These are phyloP conservation scores for Phaonia tiefii DNA, from an alignment of 2,888 invertebrate species.

Conservation along the genomic window DNA sequence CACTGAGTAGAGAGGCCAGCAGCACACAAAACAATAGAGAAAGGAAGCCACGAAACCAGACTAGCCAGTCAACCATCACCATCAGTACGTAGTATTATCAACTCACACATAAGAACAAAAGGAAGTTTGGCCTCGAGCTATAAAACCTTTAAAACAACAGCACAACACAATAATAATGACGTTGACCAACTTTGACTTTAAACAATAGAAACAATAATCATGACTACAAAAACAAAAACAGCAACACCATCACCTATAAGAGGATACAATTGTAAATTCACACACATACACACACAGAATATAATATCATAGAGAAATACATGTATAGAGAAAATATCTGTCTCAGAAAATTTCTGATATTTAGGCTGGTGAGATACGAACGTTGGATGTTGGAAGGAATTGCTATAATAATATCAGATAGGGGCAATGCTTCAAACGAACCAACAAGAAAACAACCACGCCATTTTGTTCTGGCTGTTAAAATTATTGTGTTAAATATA, in stretches of 20 bases:
- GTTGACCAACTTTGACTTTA: conserved; percentile 65
- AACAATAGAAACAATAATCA: conserved; percentile 48
- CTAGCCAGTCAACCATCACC: conserved; percentile 40
- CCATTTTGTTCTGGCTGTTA: no score
- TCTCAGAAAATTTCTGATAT: no score
- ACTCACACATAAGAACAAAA: conserved; percentile 52
- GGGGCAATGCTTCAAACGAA: no score
- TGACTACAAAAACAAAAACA: conserved; percentile 37
- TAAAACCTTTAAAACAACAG: conserved; percentile 61
- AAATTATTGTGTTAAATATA: no score
- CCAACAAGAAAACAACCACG: no score
- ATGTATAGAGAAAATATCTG: no score
- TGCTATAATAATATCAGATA: no score
- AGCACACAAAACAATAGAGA: not conserved
- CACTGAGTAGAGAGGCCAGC: conserved; percentile 9
- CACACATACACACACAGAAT: conserved; percentile 6
- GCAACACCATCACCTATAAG: not conserved
- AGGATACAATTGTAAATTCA: conserved; percentile 12
- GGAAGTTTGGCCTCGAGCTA: conserved; percentile 65
- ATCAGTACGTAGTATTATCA: no score
- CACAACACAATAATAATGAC: conserved; percentile 47
- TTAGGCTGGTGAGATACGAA: no score
- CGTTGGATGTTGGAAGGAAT: no score
- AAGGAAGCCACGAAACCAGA: conserved; percentile 1
- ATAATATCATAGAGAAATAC: no score